A percentile compares a stretch with the other conserved stretches of the same genome.
These are phyloP conservation scores for Microtus montanus DNA, from an alignment of 2,113 vertebrate genomes.

Conservation along the genomic window DNA sequence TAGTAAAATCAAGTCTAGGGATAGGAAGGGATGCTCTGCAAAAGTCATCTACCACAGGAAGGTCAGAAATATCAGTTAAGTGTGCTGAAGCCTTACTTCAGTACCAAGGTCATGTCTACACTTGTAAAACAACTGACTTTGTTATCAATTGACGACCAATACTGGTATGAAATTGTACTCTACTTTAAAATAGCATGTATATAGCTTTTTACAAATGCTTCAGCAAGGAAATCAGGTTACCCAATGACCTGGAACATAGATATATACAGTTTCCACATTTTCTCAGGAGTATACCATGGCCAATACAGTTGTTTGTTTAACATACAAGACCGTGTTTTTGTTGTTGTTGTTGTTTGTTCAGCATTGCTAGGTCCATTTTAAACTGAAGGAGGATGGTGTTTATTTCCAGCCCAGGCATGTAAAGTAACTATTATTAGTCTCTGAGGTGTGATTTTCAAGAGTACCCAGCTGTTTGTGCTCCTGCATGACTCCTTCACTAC, in stretches of 20 bases:
- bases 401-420: not conserved
- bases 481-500: rapidly evolving
- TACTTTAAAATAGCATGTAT: not conserved
- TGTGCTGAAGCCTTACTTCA: not conserved
- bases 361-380: not conserved
- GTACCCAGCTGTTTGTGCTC: not conserved
- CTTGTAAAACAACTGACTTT: not conserved
- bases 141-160: not conserved
- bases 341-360: too few species aligned
- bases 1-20: not conserved
- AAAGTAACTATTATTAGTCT: not conserved
- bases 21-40: not conserved
- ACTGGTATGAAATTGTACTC: not conserved
- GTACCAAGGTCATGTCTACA: not conserved
- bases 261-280: not conserved
- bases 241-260: not conserved
- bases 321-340: not conserved
- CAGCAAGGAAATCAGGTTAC: not conserved
- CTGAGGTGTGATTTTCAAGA: not conserved
- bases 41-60: not conserved
- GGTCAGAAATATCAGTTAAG: not conserved
- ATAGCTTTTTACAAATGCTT: not conserved
- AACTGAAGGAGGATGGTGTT: not conserved
- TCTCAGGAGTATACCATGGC: not conserved
- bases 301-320: not conserved